phyloP scores from a whole-genome alignment of 2,888 invertebrate species.

The Himalopsyche kuldschensis region DNA sequence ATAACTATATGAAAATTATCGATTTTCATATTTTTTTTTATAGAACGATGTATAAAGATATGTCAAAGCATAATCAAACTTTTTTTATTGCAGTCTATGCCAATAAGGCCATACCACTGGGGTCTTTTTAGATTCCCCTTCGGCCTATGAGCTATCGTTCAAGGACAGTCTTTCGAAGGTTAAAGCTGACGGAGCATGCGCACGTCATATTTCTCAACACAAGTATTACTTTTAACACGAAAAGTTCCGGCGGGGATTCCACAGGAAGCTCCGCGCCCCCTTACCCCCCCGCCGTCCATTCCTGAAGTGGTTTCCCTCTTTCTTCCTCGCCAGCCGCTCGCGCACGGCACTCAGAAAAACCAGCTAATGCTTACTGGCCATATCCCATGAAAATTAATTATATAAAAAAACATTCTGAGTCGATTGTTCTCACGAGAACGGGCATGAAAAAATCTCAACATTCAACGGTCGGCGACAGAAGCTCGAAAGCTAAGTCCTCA shows the following conservation, averaged over 20 bases:
- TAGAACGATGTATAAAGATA: too few relatives aligned
- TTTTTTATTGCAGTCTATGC: too few relatives aligned
- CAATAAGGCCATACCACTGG: too few relatives aligned
- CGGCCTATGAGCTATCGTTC: too few relatives aligned
- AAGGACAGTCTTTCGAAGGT: too few relatives aligned
- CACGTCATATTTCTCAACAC: not conserved
- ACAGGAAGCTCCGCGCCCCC: not conserved
- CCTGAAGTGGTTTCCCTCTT: not conserved
- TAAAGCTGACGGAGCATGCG: not conserved
- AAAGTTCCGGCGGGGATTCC: not conserved
- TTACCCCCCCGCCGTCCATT: not conserved
- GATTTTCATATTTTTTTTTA: too few relatives aligned
- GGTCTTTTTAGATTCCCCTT: too few relatives aligned
- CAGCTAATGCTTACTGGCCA: conserved; percentile 35
- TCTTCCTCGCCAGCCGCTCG: not conserved
- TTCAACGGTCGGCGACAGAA: not conserved
- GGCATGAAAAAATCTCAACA: not conserved
- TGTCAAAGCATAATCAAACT: too few relatives aligned
- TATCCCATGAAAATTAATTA: conserved; percentile 40
- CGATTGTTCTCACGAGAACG: conserved; percentile 38
- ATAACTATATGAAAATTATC: too few relatives aligned
- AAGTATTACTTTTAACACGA: not conserved
- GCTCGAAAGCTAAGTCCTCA: not conserved
- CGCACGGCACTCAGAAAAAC: conserved; percentile 1
- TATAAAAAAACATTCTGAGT: conserved; percentile 32